These are phyloP conservation scores for Brachypteracias leptosomus DNA, from an alignment of 2,113 vertebrate species.

Conservation along the genomic window DNA sequence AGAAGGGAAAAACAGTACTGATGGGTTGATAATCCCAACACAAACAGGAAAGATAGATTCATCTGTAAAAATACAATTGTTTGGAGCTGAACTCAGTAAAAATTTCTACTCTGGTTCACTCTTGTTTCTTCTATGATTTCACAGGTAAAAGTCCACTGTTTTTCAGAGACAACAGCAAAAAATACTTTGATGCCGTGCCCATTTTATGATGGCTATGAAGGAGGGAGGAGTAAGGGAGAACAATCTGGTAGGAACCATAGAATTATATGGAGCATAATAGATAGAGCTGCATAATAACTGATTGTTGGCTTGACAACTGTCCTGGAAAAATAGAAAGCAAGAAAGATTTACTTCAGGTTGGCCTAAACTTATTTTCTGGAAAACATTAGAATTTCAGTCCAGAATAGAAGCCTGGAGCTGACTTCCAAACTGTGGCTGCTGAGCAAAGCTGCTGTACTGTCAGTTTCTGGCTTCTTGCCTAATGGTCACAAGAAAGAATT, in stretches of 20 bases:
- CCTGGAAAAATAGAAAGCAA: not conserved
- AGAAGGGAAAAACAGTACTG: not conserved
- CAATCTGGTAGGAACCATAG: not conserved
- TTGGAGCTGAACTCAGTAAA: not conserved
- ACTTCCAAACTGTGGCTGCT: not conserved
- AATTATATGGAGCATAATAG: not conserved
- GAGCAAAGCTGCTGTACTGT: not conserved
- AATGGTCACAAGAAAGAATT: not conserved
- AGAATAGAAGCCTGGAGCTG: not conserved
- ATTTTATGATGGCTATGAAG: not conserved
- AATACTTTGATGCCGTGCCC: not conserved
- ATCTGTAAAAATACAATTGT: not conserved
- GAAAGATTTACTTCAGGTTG: not conserved
- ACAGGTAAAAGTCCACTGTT: not conserved
- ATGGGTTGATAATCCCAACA: not conserved
- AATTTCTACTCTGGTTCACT: not conserved
- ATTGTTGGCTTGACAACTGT: not conserved
- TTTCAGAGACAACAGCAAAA: not conserved
- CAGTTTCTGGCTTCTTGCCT: constrained; percentile 8
- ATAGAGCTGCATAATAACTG: not conserved
- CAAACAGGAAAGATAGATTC: not conserved
- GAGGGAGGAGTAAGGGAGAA: not conserved
- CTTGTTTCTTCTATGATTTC: not conserved
- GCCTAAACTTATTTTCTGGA: not conserved
- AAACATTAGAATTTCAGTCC: not conserved